These are phyloP conservation scores for Thereva unica DNA, from an alignment of 2,888 invertebrate species.

Conservation along the genomic window DNA sequence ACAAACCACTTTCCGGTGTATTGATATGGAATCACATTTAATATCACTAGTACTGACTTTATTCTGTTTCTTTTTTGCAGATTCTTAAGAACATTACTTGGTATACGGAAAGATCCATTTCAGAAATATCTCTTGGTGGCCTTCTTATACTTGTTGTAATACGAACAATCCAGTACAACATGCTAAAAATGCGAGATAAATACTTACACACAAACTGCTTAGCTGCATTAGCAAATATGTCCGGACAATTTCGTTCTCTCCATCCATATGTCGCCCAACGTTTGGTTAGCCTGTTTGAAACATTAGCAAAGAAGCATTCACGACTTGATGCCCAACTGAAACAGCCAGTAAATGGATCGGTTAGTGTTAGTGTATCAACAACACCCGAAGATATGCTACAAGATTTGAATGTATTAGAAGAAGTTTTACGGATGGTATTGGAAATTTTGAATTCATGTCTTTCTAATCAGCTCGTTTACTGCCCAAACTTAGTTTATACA, in stretches of 20 bases:
- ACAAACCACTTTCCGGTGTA: too few species aligned
- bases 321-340: slow-evolving; percentile 67
- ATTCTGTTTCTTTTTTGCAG: slow-evolving; percentile 59
- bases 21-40: background rate
- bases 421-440: slow-evolving; percentile 93
- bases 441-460: slow-evolving; percentile 97
- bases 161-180: slow-evolving; percentile 95
- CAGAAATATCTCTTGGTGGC: slow-evolving; percentile 93
- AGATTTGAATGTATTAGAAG: slow-evolving; percentile 90
- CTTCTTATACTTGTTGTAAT: slow-evolving; percentile 93
- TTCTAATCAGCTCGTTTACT: slow-evolving; percentile 82
- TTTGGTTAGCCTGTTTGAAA: slow-evolving; percentile 87
- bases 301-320: slow-evolving; percentile 83
- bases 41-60: background rate
- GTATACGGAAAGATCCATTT: slow-evolving; percentile 91
- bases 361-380: slow-evolving; percentile 53
- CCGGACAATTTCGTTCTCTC: slow-evolving; percentile 85
- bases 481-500: slow-evolving; percentile 93
- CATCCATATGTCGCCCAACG: slow-evolving; percentile 97
- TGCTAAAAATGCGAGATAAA: slow-evolving; percentile 94
- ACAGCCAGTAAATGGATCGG: slow-evolving; percentile 53
- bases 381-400: slow-evolving; percentile 65
- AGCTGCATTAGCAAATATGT: slow-evolving; percentile 98
- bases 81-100: slow-evolving; percentile 84
- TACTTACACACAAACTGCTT: slow-evolving; percentile 98